Evolutionary conservation across 2,113 vertebrate genomes (phyloP).

Genomic region (Cynoglossus semilaevis): DNA sequence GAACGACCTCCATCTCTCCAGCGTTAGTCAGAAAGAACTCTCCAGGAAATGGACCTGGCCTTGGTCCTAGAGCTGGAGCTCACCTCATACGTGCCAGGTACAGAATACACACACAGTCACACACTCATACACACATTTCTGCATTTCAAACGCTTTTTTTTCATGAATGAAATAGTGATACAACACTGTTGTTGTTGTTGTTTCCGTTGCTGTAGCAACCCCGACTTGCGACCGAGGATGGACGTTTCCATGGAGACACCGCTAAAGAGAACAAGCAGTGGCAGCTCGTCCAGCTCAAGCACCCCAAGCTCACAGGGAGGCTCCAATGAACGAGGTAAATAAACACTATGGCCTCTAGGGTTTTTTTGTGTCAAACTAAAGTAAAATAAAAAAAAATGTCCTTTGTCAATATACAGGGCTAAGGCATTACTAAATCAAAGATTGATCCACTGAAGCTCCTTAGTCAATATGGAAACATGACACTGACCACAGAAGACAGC

Average conservation of each 20-base stretch:
- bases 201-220: conserved; percentile 81
- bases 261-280: conserved; percentile 92
- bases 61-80: conserved; percentile 86
- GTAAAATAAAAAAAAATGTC: no score
- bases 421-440: no score
- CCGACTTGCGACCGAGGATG: conserved; percentile 85
- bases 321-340: conserved; percentile 83
- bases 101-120: not conserved
- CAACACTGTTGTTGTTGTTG: conserved; percentile 7
- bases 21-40: conserved; percentile 95
- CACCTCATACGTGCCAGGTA: conserved; percentile 95
- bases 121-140: not conserved
- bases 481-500: no score
- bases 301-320: conserved; percentile 94
- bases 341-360: no score
- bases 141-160: not conserved
- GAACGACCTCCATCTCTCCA: conserved; percentile 98
- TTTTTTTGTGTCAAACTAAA: no score
- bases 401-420: no score
- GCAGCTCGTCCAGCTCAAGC: conserved; percentile 97
- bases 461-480: no score
- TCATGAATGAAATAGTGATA: conserved; percentile 15
- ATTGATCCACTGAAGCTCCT: no score
- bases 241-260: conserved; percentile 86
- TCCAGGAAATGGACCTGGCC: conserved; percentile 87